phyloP scores from a whole-genome alignment of 2,888 invertebrate genomes.

The Tolmerus cingulatus region DNA sequence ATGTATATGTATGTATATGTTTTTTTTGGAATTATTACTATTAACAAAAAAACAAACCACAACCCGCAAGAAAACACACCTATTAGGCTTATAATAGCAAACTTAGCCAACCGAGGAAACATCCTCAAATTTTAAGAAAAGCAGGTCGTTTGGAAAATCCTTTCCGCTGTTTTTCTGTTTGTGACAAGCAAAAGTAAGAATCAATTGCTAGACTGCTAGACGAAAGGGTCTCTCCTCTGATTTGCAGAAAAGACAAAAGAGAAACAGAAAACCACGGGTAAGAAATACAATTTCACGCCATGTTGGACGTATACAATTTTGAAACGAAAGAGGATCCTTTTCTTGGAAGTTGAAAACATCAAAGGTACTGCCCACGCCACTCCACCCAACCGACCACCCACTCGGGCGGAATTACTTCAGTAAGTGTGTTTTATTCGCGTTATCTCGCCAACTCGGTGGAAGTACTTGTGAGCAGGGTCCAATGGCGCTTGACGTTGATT shows the following conservation, averaged over 20 bases:
- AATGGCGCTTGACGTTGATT: constrained; percentile 31
- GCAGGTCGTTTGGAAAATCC: constrained; percentile 23
- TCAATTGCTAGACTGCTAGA: constrained; percentile 27
- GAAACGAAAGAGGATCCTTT: constrained; percentile 29
- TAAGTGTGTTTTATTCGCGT: constrained; percentile 35
- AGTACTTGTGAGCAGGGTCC: not conserved
- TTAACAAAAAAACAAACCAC: too few relatives aligned
- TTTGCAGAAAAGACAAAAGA: constrained; percentile 37
- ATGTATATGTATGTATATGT: too few relatives aligned
- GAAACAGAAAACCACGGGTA: constrained; percentile 28
- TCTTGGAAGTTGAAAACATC: constrained; percentile 30
- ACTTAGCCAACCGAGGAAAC: not conserved
- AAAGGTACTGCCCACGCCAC: not conserved
- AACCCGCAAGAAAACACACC: not conserved
- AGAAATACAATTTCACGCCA: constrained; percentile 63
- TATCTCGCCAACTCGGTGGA: not conserved
- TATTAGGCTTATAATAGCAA: not conserved
- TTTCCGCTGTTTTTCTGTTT: constrained; percentile 21
- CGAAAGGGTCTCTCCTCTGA: constrained; percentile 20
- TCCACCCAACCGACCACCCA: not conserved
- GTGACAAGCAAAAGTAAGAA: constrained; percentile 31
- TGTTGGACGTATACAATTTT: constrained; percentile 59
- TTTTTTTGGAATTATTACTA: too few relatives aligned
- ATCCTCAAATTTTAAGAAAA: not conserved
- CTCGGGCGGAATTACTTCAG: not conserved